A percentile compares a stretch with the other conserved stretches of the same genome.
Evolutionary conservation across 1,140 invertebrate species (phyloP).

Genomic region (Lerema accius): DNA sequence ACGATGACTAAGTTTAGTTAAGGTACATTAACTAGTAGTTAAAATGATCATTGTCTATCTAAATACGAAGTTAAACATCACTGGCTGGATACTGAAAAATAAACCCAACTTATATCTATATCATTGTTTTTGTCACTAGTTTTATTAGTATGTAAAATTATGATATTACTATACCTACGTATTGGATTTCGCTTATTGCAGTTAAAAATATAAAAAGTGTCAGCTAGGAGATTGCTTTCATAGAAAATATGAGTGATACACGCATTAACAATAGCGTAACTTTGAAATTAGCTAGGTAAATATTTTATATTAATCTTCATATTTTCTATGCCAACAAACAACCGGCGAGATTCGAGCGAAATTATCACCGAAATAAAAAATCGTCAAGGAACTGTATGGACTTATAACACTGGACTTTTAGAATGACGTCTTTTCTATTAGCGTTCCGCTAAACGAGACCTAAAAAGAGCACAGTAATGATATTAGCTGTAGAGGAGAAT

Average conservation of each 20-base stretch:
- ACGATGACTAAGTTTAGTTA: constrained; percentile 34
- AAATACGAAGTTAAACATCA: constrained; percentile 28
- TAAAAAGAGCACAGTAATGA: no score
- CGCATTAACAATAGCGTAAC: background rate
- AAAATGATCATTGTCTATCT: constrained; percentile 25
- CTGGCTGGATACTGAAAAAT: constrained; percentile 25
- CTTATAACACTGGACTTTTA: no score
- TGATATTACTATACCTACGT: background rate
- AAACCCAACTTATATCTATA: constrained; percentile 5
- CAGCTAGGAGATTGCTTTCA: constrained; percentile 25
- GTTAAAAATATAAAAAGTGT: background rate
- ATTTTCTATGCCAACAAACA: constrained; percentile 36
- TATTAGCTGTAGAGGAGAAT: no score
- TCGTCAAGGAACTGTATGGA: no score
- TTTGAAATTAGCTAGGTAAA: background rate
- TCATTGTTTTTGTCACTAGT: constrained; percentile 19
- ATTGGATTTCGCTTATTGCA: no score
- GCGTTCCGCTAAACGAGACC: no score
- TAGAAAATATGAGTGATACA: constrained; percentile 34
- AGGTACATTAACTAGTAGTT: constrained; percentile 32
- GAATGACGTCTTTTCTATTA: no score
- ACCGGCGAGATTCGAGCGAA: background rate
- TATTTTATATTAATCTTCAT: constrained; percentile 16
- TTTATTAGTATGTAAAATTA: constrained; percentile 4
- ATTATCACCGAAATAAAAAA: no score